Percentiles rank a stretch among this genome's conserved stretches.
phyloP scores from a whole-genome alignment of 2,113 vertebrate genomes.

The Columba janthina region DNA sequence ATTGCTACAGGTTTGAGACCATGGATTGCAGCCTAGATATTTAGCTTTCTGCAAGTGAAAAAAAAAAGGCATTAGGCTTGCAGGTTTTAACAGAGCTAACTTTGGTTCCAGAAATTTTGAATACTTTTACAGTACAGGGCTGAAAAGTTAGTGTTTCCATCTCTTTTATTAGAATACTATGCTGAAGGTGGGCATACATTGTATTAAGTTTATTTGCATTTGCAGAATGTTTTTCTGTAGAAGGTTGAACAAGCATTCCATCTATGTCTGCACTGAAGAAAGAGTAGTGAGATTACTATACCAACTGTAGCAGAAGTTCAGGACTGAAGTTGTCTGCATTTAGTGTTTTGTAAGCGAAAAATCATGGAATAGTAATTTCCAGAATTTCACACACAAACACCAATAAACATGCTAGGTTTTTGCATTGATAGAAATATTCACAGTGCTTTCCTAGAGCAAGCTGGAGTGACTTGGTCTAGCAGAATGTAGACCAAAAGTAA shows the following conservation, averaged over 20 bases:
- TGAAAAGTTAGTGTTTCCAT: neutral
- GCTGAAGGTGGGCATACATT: neutral
- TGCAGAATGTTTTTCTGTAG: neutral
- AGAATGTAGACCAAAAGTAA: neutral
- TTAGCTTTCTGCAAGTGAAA: neutral
- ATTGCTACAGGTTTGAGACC: neutral
- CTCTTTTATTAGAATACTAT: neutral
- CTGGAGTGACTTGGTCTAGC: neutral
- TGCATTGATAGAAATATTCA: neutral
- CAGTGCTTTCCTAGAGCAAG: neutral
- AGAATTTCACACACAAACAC: neutral
- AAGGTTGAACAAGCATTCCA: neutral
- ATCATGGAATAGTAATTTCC: neutral
- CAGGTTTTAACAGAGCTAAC: neutral
- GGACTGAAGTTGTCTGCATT: neutral
- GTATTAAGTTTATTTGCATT: neutral
- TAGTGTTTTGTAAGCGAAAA: neutral
- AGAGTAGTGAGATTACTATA: neutral
- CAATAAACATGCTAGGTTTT: neutral
- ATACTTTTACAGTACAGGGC: neutral
- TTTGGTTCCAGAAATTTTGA: neutral
- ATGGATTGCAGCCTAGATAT: neutral
- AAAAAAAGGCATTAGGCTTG: neutral
- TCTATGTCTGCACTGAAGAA: neutral
- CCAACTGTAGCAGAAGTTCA: neutral